Percentiles rank a stretch among this genome's conserved stretches.
phyloP scores from a whole-genome alignment of 2,113 vertebrate genomes.

The Megalops atlanticus region DNA sequence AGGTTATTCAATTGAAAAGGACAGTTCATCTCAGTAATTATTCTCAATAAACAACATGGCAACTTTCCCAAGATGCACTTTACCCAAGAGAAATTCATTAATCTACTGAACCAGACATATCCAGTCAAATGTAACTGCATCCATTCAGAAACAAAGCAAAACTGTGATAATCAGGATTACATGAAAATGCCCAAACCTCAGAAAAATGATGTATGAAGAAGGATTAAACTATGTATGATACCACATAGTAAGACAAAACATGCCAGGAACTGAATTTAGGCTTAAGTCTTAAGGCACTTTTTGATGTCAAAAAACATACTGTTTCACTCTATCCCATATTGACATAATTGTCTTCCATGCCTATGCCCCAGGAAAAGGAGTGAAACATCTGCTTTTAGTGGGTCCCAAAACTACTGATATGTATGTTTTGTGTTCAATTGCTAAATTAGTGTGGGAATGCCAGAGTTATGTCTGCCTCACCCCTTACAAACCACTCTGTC shows the following conservation, averaged over 20 bases:
- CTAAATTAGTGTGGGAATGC: background rate
- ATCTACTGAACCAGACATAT: background rate
- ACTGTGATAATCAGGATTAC: background rate
- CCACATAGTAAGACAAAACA: background rate
- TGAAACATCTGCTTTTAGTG: background rate
- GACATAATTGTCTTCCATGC: no score
- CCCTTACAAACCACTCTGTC: background rate
- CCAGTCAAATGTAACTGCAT: background rate
- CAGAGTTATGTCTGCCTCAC: background rate
- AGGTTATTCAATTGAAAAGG: background rate
- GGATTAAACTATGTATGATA: background rate
- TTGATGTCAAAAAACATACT: background rate
- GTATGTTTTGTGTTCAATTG: background rate
- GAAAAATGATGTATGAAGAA: background rate
- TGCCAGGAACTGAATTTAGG: background rate
- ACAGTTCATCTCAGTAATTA: background rate
- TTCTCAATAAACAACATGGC: background rate
- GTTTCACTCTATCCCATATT: background rate
- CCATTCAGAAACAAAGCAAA: background rate
- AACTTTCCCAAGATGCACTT: background rate
- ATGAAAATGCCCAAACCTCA: background rate
- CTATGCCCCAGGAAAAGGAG: background rate
- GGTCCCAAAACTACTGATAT: background rate
- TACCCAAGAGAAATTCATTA: no score
- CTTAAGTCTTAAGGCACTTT: background rate